phyloP scores from a whole-genome alignment of 2,113 vertebrate species.

The Myotis yumanensis region DNA sequence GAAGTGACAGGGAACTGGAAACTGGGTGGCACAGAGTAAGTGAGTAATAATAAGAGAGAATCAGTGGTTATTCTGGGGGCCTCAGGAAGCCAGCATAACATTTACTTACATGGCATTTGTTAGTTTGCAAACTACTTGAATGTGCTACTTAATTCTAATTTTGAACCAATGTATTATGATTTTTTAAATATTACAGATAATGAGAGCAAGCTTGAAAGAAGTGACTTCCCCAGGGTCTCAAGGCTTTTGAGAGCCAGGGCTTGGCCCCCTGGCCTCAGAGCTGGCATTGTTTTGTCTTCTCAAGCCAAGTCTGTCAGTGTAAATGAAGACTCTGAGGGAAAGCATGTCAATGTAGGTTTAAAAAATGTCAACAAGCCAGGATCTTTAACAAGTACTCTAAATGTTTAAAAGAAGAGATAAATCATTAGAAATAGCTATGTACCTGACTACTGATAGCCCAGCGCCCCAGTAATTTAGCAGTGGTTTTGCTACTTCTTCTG shows the following conservation, averaged over 20 bases:
- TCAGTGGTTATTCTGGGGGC: neutral
- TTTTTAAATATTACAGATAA: neutral
- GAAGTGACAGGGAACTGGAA: neutral
- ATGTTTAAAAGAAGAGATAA: neutral
- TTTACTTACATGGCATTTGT: neutral
- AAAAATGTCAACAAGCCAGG: neutral
- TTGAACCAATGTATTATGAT: neutral
- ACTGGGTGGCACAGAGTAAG: neutral
- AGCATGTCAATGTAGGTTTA: neutral
- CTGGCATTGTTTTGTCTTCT: neutral
- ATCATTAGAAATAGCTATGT: neutral
- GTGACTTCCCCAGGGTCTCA: neutral
- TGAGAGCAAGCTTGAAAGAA: neutral
- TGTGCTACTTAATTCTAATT: neutral
- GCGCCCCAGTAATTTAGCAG: conserved; percentile 91
- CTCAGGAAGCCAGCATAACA: neutral
- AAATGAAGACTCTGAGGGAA: neutral
- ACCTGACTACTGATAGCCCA: conserved; percentile 92
- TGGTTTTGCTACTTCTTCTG: conserved; percentile 88
- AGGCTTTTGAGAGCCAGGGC: neutral
- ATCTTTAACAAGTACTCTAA: neutral
- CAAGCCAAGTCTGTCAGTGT: neutral
- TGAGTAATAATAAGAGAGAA: neutral
- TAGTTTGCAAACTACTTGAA: neutral
- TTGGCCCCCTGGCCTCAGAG: no score